Base-by-base conservation (phyloP, 2,888 invertebrate genomes). In the Hipparchia sbordonii region DNA sequence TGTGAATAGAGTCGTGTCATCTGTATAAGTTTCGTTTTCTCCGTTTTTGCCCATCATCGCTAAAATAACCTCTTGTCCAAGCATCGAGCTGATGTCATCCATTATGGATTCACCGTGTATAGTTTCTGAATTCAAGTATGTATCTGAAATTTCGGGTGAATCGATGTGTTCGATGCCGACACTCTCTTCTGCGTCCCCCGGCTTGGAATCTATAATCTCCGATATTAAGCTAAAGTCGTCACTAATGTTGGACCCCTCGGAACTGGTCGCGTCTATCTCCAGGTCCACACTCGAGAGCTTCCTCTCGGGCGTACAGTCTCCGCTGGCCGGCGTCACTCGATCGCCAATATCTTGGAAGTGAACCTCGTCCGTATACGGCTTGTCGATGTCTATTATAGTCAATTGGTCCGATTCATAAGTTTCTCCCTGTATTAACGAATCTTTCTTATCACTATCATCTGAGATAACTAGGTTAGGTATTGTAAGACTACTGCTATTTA, bases 71-170 rank as follows among this genome's bases (percentile, higher is more conserved):
- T 97, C 97, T 79, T 97, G 96, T 12, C 96, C 94, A 72, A 96
- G 90, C 88, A 96, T 96, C 0, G 96, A 97, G 82, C 97, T 97
- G 67, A 97, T 95, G 82, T 97, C 97, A 78, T 97, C 97, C 92
- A 97, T 95, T 52, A 97, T 94, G 67, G 97, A 97, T 85, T 97
- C 97, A 6, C 97, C 97, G 74, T 96, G 96, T 78, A 96, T 93
- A 6, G 96, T 95, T 82, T 97, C 97, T n/a, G 96, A 96, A 79
- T 95, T 95, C 52, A 95, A 92, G 71, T 94, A 94, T 4, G 96
- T 96, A 9, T 97, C 97, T 6, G 97, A 97, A 10, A 95, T 94
- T 90, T 97, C 97, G 0, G 97, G 97, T 0, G 97, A 97, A 84
- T 97, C 97, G 70, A 97, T 97, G 82, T 97, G 97, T 10, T 96